phyloP scores from a whole-genome alignment of 2,888 invertebrate genomes.

The Cephus pygmeus region DNA sequence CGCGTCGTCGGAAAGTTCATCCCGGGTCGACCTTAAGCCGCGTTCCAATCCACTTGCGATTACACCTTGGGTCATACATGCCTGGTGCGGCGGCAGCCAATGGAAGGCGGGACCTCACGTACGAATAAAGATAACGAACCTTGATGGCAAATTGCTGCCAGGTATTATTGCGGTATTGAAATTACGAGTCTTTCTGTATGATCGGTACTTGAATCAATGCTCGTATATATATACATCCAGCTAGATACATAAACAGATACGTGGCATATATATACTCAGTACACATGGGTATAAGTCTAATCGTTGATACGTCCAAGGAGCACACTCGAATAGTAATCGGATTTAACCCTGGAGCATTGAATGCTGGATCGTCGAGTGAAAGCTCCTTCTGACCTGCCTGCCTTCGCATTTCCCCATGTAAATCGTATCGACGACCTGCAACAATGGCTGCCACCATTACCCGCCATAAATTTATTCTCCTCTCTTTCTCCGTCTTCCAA shows the following conservation, averaged over 20 bases:
- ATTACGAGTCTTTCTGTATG: not conserved
- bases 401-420: no score
- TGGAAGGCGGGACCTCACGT: not conserved
- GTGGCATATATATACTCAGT: no score
- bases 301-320: no score
- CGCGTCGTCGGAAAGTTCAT: conserved; percentile 1
- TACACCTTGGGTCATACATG: not conserved
- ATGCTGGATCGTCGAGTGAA: not conserved
- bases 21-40: not conserved
- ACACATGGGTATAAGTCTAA: no score
- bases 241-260: no score
- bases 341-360: no score
- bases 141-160: not conserved
- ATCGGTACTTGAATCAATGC: no score
- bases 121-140: conserved; percentile 5
- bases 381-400: not conserved
- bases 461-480: no score
- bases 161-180: not conserved
- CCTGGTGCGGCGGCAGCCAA: not conserved
- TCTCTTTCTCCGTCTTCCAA: conserved; percentile 2
- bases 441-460: conserved; percentile 13
- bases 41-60: conserved; percentile 4
- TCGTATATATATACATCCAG: no score
- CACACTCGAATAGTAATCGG: no score
- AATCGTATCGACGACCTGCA: not conserved